phyloP scores from a whole-genome alignment of 2,888 invertebrate species.

The Pimpla rufipes region DNA sequence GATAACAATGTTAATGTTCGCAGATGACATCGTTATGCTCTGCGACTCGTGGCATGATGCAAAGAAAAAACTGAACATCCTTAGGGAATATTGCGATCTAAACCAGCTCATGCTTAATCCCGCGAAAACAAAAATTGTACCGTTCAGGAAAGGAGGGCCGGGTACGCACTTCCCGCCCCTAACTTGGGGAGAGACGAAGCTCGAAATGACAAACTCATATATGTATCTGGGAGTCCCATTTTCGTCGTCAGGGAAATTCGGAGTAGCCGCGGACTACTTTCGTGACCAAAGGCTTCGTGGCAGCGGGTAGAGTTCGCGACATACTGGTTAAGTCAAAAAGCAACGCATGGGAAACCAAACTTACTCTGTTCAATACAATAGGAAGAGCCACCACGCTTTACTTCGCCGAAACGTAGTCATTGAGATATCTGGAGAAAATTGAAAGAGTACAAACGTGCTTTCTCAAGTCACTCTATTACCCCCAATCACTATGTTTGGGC shows the following conservation, averaged over 20 bases:
- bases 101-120: constrained; percentile 29
- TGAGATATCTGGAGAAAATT: neutral
- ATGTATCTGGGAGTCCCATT: neutral
- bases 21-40: constrained; percentile 31
- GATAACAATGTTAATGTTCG: constrained; percentile 33
- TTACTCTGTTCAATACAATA: neutral
- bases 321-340: neutral
- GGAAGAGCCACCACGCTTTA: neutral
- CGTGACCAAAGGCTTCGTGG: neutral
- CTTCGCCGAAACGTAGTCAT: neutral
- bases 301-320: constrained; percentile 2
- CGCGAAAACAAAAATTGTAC: constrained; percentile 25
- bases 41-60: constrained; percentile 22
- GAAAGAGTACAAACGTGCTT: neutral
- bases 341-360: neutral
- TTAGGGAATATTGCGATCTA: constrained; percentile 22
- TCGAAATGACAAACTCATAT: constrained; percentile 1
- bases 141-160: constrained; percentile 3
- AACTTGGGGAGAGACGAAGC: neutral
- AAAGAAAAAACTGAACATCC: constrained; percentile 4
- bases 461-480: neutral
- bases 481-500: neutral
- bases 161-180: neutral
- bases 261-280: neutral
- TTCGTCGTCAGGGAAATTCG: constrained; percentile 3